Evolutionary conservation across 2,888 invertebrate genomes (phyloP).

Genomic region (Leptogaster cylindrica): DNA sequence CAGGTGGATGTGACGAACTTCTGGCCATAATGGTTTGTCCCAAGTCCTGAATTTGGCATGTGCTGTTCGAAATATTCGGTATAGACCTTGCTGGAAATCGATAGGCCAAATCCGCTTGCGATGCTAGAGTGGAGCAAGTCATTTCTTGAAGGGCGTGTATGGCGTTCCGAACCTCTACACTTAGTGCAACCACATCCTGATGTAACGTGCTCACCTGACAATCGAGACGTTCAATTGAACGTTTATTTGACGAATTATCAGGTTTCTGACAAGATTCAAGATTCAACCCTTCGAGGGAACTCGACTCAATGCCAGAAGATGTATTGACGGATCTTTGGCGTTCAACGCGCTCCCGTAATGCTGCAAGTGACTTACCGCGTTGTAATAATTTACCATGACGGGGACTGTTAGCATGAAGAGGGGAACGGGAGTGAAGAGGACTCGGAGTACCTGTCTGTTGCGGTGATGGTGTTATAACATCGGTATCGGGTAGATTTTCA

Average conservation of each 20-base stretch:
- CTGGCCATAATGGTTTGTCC: slow-evolving; percentile 68
- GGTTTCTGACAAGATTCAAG: slow-evolving; percentile 60
- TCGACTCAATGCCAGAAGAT: slow-evolving; percentile 63
- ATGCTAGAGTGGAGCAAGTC: slow-evolving; percentile 67
- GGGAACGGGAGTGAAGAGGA: slow-evolving; percentile 68
- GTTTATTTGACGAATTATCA: slow-evolving; percentile 53
- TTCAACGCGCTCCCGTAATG: slow-evolving; percentile 71
- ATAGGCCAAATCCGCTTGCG: slow-evolving; percentile 61
- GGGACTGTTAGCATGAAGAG: slow-evolving; percentile 68
- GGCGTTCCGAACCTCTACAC: slow-evolving; percentile 83
- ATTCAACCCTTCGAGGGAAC: slow-evolving; percentile 70
- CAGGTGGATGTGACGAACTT: slow-evolving; percentile 84
- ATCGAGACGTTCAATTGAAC: slow-evolving; percentile 75
- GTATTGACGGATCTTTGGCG: slow-evolving; percentile 69
- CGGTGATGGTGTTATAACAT: slow-evolving; percentile 25
- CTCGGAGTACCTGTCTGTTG: slow-evolving; percentile 65
- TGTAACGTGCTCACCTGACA: slow-evolving; percentile 82
- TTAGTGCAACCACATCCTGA: slow-evolving; percentile 84
- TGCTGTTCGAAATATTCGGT: slow-evolving; percentile 71
- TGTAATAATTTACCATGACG: slow-evolving; percentile 64
- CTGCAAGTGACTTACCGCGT: slow-evolving; percentile 62
- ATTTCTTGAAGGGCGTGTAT: slow-evolving; percentile 85
- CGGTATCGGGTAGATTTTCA: slow-evolving; percentile 82
- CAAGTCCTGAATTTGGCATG: slow-evolving; percentile 55
- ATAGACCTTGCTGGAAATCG: slow-evolving; percentile 82